A percentile compares a stretch with the other conserved stretches of the same genome.
These are phyloP conservation scores for Graptemys geographica DNA, from an alignment of 2,797 vertebrate genomes.

Conservation along the genomic window DNA sequence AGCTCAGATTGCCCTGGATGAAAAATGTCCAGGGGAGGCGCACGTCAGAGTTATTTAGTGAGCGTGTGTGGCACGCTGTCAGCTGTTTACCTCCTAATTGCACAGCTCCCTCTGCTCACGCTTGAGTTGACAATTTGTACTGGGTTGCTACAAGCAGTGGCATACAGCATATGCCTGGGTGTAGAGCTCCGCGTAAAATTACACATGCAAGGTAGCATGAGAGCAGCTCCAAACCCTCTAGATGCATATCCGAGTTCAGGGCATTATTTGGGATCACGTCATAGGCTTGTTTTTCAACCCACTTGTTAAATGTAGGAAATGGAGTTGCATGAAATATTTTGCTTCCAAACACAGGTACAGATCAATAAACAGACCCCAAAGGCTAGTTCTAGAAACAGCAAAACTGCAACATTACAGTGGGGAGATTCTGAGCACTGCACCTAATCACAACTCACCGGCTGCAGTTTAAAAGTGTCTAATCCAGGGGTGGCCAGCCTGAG, in stretches of 20 bases:
- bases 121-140: background rate
- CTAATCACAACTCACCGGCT: background rate
- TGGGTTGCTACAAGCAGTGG: background rate
- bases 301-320: accelerated
- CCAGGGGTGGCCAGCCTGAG: too few relatives aligned
- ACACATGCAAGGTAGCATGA: accelerated
- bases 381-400: background rate
- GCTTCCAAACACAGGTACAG: background rate
- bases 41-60: accelerated
- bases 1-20: background rate
- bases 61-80: accelerated
- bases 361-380: background rate
- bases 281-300: accelerated
- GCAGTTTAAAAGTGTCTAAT: background rate
- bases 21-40: background rate
- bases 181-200: background rate
- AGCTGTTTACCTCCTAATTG: background rate
- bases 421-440: background rate
- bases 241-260: accelerated
- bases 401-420: accelerated
- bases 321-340: background rate
- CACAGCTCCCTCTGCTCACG: background rate
- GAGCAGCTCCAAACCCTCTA: accelerated
- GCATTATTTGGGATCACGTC: background rate
- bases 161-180: background rate